Percentiles rank a stretch among this genome's conserved stretches.
These are phyloP conservation scores for Psittacula cyanocephala DNA, from an alignment of 2,113 vertebrate species.

Conservation along the genomic window DNA sequence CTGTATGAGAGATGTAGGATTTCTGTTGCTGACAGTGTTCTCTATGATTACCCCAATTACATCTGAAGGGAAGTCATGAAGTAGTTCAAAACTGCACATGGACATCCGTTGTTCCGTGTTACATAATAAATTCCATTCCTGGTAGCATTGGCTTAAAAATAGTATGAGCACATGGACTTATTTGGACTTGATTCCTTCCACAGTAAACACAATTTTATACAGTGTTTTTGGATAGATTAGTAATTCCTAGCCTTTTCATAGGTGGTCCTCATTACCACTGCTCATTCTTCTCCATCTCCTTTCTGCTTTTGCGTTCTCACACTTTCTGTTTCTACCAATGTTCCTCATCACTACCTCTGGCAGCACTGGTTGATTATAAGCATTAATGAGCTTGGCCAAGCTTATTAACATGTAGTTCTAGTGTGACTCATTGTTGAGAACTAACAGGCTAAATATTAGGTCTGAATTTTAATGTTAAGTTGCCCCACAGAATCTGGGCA, in stretches of 20 bases:
- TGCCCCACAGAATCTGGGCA: neutral
- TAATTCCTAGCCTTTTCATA: neutral
- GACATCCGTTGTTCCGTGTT: neutral
- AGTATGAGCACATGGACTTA: neutral
- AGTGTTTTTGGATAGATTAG: neutral
- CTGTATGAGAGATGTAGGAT: neutral
- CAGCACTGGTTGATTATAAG: neutral
- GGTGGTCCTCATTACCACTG: fast-evolving
- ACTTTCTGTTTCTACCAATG: neutral
- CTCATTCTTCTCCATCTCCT: neutral
- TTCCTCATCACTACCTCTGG: neutral
- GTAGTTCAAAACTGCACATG: neutral
- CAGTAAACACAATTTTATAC: neutral
- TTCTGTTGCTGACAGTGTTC: neutral
- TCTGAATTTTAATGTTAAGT: neutral
- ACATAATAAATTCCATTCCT: neutral
- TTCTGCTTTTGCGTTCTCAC: neutral
- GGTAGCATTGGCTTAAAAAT: fast-evolving
- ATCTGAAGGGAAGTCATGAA: neutral
- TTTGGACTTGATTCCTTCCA: neutral
- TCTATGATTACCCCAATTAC: neutral
- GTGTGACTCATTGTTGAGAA: neutral
- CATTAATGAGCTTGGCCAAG: neutral
- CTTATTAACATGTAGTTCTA: neutral
- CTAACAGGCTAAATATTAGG: neutral